These are phyloP conservation scores for Tetragnatha montana DNA, from an alignment of 2,888 invertebrate genomes.

Conservation along the genomic window DNA sequence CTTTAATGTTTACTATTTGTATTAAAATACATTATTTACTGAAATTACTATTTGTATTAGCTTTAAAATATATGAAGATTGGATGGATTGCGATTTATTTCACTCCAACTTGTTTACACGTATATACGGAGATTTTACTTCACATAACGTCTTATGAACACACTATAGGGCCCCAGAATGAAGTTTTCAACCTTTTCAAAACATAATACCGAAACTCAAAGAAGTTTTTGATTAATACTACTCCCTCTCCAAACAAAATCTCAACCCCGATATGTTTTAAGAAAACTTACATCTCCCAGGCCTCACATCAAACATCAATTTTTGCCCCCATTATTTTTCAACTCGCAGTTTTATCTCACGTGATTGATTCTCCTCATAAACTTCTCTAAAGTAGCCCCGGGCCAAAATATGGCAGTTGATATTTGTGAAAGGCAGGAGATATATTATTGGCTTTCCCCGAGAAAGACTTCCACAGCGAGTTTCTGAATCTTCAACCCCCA, in stretches of 20 bases:
- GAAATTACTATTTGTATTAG: too few species aligned
- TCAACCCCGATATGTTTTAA: neutral
- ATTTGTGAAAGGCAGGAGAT: slow-evolving; percentile 32
- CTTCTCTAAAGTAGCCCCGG: slow-evolving; percentile 23
- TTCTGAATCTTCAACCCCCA: neutral
- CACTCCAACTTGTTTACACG: too few species aligned
- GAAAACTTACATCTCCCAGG: neutral
- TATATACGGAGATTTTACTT: too few species aligned
- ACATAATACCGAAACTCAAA: neutral
- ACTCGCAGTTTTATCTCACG: slow-evolving; percentile 18
- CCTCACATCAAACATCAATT: neutral
- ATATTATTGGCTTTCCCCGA: slow-evolving; percentile 28
- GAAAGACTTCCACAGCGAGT: neutral
- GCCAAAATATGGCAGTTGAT: slow-evolving; percentile 42
- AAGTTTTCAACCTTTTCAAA: too few species aligned
- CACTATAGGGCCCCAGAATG: too few species aligned
- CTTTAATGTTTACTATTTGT: too few species aligned
- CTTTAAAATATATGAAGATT: too few species aligned
- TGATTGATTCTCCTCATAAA: slow-evolving; percentile 38
- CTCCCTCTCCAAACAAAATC: neutral
- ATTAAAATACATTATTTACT: too few species aligned
- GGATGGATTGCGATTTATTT: too few species aligned
- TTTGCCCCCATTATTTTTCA: neutral
- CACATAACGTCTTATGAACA: too few species aligned
- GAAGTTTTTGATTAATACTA: neutral